phyloP scores from a whole-genome alignment of 1,140 invertebrate species.

The Fopius arisanus region DNA sequence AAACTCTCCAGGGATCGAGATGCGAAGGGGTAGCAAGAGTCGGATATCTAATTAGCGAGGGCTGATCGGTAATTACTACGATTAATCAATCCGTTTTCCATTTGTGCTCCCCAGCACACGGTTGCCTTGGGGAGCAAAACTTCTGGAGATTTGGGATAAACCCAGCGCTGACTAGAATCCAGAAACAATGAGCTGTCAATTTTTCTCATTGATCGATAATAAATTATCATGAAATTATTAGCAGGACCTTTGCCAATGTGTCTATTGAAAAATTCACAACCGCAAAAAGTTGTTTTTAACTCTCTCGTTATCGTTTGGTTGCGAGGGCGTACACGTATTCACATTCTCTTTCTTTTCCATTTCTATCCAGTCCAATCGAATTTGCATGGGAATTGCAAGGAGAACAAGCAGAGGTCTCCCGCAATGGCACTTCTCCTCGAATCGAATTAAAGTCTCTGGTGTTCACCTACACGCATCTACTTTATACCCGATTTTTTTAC shows the following conservation, averaged over 20 bases:
- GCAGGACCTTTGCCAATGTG: too few species aligned
- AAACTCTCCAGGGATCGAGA: conserved; percentile 52
- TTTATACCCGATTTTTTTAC: neutral
- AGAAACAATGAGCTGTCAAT: neutral
- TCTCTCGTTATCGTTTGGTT: conserved; percentile 34
- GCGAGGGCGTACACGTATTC: conserved; percentile 23
- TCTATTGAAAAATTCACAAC: neutral
- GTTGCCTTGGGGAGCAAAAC: neutral
- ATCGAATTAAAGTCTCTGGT: conserved; percentile 25
- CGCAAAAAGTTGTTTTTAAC: neutral
- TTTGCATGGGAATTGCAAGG: conserved; percentile 4
- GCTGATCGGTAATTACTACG: conserved; percentile 66
- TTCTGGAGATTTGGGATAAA: neutral
- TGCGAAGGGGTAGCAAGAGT: conserved; percentile 47
- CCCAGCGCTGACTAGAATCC: neutral
- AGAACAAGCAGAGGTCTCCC: neutral
- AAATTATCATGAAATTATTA: too few species aligned
- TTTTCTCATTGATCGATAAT: too few species aligned
- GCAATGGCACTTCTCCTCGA: conserved; percentile 6
- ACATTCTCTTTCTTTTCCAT: neutral
- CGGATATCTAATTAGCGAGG: conserved; percentile 66
- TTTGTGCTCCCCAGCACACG: conserved; percentile 48
- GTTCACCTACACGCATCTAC: conserved; percentile 26
- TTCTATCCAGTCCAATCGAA: neutral
- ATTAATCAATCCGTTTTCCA: conserved; percentile 69